Evolutionary conservation across 2,888 invertebrate genomes (phyloP).

Genomic region (Archaeoteleia sp.): DNA sequence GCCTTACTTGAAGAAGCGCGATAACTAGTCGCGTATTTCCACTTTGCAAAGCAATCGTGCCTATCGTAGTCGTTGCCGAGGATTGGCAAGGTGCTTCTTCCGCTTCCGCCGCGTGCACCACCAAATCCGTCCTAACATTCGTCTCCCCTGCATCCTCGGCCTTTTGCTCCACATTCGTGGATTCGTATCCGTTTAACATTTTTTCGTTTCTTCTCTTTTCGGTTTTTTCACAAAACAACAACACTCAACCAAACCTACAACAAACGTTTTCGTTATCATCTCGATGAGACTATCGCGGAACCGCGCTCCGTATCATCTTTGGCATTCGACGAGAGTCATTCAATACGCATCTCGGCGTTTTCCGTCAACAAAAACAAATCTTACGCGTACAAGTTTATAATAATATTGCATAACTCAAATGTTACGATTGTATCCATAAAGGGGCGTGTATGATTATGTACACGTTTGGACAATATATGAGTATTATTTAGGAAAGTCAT

Average conservation of each 20-base stretch:
- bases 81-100: slow-evolving; percentile 54
- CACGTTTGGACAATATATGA: no score
- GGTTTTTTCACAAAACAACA: slow-evolving; percentile 19
- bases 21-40: slow-evolving; percentile 91
- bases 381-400: no score
- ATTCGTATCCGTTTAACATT: slow-evolving; percentile 61
- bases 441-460: no score
- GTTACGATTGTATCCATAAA: no score
- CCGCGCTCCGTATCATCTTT: neutral
- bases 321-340: neutral
- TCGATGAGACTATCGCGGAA: slow-evolving; percentile 1
- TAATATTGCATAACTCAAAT: no score
- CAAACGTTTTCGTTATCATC: slow-evolving; percentile 5
- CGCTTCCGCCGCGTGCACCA: slow-evolving; percentile 59
- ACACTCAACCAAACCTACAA: slow-evolving; percentile 17
- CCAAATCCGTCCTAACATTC: slow-evolving; percentile 48
- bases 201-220: slow-evolving; percentile 21
- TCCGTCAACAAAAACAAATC: no score
- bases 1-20: slow-evolving; percentile 89
- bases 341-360: no score
- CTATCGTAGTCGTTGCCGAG: slow-evolving; percentile 86
- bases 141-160: slow-evolving; percentile 50
- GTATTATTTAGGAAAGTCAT: no score
- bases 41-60: slow-evolving; percentile 92
- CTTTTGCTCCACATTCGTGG: slow-evolving; percentile 55